These are phyloP conservation scores for Dysdera silvatica DNA, from an alignment of 1,140 invertebrate genomes.

Conservation along the genomic window DNA sequence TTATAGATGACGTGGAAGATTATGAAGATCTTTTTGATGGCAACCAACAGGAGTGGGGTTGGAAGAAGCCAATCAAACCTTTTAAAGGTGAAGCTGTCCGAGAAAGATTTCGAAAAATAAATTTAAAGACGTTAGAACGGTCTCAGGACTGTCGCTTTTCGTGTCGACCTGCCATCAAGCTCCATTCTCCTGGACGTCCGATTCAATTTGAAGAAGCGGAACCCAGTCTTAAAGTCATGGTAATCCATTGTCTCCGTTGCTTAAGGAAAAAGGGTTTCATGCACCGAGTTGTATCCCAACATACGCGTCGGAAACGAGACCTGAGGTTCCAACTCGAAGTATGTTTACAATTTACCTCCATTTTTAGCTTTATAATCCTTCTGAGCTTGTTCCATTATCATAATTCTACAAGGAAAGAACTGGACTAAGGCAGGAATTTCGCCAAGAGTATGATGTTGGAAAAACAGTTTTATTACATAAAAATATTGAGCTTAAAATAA, in stretches of 20 bases:
- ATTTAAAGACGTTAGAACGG: not conserved
- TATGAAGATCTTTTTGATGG: too few species aligned
- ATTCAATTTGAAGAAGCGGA: not conserved
- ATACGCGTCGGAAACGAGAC: not conserved
- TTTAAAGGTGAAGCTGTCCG: too few species aligned
- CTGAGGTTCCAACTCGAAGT: not conserved
- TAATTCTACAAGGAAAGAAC: not conserved
- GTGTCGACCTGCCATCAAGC: conserved; percentile 4
- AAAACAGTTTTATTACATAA: not conserved
- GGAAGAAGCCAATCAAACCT: too few species aligned
- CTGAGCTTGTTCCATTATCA: not conserved
- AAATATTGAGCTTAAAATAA: not conserved
- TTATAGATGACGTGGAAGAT: too few species aligned
- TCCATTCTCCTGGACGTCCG: not conserved
- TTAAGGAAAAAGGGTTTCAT: conserved; percentile 6
- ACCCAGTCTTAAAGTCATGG: not conserved
- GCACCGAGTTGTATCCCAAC: not conserved
- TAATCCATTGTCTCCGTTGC: conserved; percentile 7
- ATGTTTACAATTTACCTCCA: not conserved
- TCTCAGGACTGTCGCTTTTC: not conserved
- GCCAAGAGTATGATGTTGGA: not conserved
- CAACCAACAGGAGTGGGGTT: too few species aligned
- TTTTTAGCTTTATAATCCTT: not conserved
- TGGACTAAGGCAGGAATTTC: too few species aligned
- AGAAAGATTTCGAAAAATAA: not conserved